These are phyloP conservation scores for Pollenia griseotomentosa DNA, from an alignment of 2,888 invertebrate species.

Conservation along the genomic window DNA sequence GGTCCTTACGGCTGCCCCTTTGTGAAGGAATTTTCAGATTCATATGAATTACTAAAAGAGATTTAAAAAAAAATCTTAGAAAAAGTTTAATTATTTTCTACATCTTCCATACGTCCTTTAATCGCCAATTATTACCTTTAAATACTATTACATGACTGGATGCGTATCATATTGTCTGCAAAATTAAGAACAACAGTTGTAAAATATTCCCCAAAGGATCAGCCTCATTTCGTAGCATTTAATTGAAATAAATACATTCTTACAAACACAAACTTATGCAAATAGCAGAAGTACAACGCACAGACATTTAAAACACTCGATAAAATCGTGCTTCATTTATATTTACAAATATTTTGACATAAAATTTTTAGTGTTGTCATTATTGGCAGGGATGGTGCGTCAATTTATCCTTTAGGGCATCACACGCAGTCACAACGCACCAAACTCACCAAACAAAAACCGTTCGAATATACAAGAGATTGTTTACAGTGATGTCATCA, in stretches of 20 bases:
- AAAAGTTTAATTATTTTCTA: neutral
- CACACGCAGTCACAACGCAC: constrained; percentile 50
- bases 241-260: constrained; percentile 45
- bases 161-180: constrained; percentile 57
- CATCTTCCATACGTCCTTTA: neutral
- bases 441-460: constrained; percentile 24
- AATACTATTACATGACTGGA: constrained; percentile 45
- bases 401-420: constrained; percentile 54
- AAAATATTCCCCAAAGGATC: constrained; percentile 51
- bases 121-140: neutral
- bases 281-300: neutral
- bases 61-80: neutral
- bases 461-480: constrained; percentile 32
- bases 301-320: neutral
- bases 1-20: too few species aligned
- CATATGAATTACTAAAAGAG: too few species aligned
- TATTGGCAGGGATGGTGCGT: constrained; percentile 48
- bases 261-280: constrained; percentile 9
- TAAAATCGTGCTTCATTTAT: neutral
- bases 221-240: constrained; percentile 24
- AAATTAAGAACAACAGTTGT: constrained; percentile 4
- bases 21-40: too few species aligned
- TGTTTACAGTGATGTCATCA: constrained; percentile 57
- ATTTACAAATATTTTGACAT: constrained; percentile 21
- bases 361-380: constrained; percentile 28